Conservation (phyloP, 2,113 vertebrate genomes). For the Chloroceryle aenea region DNA sequence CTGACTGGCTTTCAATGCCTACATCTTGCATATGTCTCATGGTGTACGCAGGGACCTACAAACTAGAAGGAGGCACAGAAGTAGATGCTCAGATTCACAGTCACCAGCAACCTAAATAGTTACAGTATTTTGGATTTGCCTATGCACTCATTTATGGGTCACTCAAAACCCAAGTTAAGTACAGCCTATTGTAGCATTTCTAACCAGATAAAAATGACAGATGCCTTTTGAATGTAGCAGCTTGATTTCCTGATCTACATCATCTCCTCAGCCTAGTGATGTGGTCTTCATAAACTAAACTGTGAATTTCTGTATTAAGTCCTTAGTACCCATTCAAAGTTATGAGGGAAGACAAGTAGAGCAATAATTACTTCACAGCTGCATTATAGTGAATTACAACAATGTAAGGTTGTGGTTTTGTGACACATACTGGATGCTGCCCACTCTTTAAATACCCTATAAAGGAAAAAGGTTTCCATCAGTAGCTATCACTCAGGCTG, state of each 20-base stretch:
- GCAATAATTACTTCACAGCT: not conserved
- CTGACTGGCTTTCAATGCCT: not conserved
- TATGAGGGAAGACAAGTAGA: not conserved
- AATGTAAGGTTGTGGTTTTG: not conserved
- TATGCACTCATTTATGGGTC: not conserved
- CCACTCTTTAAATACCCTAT: not conserved
- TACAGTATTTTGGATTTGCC: not conserved
- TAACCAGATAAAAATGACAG: not conserved
- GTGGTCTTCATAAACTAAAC: not conserved
- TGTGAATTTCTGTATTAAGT: not conserved
- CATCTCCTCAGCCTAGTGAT: not conserved
- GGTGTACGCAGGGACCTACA: not conserved
- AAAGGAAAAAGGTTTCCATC: not conserved
- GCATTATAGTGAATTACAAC: not conserved
- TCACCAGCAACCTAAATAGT: not conserved
- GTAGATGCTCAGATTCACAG: not conserved
- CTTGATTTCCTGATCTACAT: not conserved
- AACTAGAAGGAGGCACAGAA: not conserved
- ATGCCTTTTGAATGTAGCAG: not conserved
- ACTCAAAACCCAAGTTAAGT: not conserved
- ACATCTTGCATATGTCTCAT: not conserved
- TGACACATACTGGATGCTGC: not conserved
- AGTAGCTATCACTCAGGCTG: not conserved
- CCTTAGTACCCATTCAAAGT: not conserved
- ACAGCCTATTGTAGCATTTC: not conserved